phyloP scores from a whole-genome alignment of 1,140 invertebrate species.

The Bilobella aurantiaca region DNA sequence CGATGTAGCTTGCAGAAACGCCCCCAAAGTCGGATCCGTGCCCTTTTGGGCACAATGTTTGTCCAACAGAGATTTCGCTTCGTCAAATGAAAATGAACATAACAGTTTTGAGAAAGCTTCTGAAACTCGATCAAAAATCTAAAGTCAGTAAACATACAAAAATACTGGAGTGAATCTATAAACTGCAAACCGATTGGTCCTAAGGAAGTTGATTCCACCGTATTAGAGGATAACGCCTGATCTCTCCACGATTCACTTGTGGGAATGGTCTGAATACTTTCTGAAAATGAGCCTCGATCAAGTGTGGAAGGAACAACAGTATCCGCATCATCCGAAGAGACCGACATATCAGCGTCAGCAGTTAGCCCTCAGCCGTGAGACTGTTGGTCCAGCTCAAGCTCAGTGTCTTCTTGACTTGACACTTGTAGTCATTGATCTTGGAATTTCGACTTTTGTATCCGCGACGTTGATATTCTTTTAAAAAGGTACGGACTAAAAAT shows the following conservation, averaged over 20 bases:
- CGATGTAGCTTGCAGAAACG: neutral
- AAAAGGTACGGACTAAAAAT: too few species aligned
- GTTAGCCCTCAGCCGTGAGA: too few species aligned
- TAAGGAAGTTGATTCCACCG: neutral
- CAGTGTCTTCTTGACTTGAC: too few species aligned
- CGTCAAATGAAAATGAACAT: constrained; percentile 27
- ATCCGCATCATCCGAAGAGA: neutral
- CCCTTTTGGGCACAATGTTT: constrained; percentile 18
- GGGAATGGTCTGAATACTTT: neutral
- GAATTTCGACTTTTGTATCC: too few species aligned
- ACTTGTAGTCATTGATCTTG: too few species aligned
- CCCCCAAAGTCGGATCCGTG: neutral
- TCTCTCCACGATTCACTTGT: neutral
- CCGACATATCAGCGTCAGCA: neutral
- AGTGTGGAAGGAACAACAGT: neutral
- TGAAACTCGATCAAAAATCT: neutral
- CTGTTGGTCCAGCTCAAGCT: too few species aligned
- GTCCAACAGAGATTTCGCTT: constrained; percentile 31
- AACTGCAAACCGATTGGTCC: neutral
- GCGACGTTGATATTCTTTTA: too few species aligned
- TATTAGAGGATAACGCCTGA: neutral
- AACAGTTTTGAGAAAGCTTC: constrained; percentile 18
- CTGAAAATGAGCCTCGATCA: neutral
- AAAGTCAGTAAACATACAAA: neutral
- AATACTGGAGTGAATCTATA: neutral